Base-by-base conservation (phyloP, 2,888 invertebrate species). In the Polydrusus pterygomalis region DNA sequence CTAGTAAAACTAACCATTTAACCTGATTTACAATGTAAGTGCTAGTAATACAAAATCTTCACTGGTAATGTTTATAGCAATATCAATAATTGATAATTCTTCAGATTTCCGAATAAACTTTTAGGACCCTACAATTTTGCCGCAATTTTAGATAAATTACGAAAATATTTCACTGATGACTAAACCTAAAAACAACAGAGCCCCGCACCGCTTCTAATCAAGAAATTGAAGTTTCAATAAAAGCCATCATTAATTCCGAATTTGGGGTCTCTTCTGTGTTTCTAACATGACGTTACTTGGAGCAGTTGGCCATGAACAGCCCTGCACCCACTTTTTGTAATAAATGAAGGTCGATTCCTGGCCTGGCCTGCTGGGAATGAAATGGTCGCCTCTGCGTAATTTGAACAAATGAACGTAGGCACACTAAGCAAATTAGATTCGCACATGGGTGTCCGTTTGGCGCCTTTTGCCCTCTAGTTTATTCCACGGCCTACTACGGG, bases 221-320 rank as follows among this genome's bases (percentile, higher is more conserved):
- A 91, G 90, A 91, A 91, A 91, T 91, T 91, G 90, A 90, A 90
- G 90, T 90, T 90, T 89, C 91, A 91, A 91, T 91, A 91, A 91
- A 91, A 90, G 90, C 91, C 89, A 91, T 91, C 91, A 91, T 91
- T 91, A 92, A 91, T 92, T 91, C 90, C 89, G 86, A 87, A 86
- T 88, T 88, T 77, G 75, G 75, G 77, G 75, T 75, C 79, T 69
- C 67, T 45, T 68, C 47, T 60, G 58, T 58, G 20, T 45, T 51
- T 58, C 82, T 83, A 84, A 84, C 83, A 84, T 83, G 84, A 83
- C 84, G 83, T 81, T 83, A 82, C 81, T 80, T 81, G 80, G 79
- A 72, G 78, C 78, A 82, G 83, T 78, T 78, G 77, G 80, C 81
- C 84, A 80, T 75, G 63, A 75, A 76, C 76, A 78, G 63, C 75